Conservation (phyloP, 2,797 vertebrate species). For the Phylloscopus collybita region DNA sequence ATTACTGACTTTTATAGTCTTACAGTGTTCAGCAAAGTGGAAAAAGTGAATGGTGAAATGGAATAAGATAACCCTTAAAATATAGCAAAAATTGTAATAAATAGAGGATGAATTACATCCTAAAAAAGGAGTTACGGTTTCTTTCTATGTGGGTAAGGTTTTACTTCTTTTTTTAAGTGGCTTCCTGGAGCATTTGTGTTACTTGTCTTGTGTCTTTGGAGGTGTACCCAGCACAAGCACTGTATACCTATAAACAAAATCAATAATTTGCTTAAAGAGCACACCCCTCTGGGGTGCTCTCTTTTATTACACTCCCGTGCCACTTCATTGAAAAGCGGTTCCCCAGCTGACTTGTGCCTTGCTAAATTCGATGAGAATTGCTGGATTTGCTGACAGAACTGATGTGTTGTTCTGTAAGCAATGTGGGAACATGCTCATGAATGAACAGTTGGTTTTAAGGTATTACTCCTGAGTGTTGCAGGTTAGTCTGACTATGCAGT, state of each 20-base stretch:
- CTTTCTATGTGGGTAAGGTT: not conserved
- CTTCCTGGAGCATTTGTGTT: not conserved
- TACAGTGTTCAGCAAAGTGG: not conserved
- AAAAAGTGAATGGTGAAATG: not conserved
- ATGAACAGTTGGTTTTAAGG: not conserved
- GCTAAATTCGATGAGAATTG: not conserved
- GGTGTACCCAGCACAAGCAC: not conserved
- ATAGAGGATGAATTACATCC: not conserved
- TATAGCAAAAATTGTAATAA: not conserved
- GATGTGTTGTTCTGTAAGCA: not conserved
- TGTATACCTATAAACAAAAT: not conserved
- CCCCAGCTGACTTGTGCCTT: not conserved
- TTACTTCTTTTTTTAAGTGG: not conserved
- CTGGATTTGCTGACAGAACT: not conserved
- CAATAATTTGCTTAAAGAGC: not conserved
- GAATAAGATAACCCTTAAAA: not conserved
- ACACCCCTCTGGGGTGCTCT: not conserved
- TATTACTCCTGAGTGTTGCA: not conserved
- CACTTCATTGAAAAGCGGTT: not conserved
- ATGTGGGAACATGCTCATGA: not conserved
- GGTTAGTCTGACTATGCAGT: not conserved
- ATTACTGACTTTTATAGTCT: not conserved
- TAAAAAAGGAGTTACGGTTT: not conserved
- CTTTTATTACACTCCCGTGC: not conserved
- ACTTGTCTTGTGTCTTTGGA: not conserved